Conservation (phyloP, 2,888 invertebrate species). For the Autographa pulchrina region DNA sequence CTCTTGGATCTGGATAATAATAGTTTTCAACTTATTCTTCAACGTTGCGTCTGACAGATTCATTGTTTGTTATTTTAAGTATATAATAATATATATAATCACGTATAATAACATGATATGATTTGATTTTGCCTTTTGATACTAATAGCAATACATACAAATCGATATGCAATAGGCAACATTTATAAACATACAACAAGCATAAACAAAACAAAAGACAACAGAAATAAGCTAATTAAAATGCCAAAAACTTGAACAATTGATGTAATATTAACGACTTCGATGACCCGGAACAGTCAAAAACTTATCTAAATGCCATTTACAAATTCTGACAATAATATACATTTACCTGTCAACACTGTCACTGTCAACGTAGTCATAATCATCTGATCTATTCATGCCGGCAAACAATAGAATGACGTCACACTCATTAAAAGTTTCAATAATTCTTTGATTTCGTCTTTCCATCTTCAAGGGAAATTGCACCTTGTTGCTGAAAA, state of each 20-base stretch:
- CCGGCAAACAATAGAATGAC: slow-evolving; percentile 56
- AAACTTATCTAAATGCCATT: slow-evolving; percentile 4
- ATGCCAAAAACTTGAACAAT: background rate
- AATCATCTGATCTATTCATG: slow-evolving; percentile 59
- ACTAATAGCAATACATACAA: too few relatives aligned
- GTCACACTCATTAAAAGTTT: slow-evolving; percentile 70
- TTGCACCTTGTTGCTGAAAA: slow-evolving; percentile 1
- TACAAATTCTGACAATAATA: background rate
- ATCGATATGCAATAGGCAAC: too few relatives aligned
- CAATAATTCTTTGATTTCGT: slow-evolving; percentile 48
- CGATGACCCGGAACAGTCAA: background rate
- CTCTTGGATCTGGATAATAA: background rate
- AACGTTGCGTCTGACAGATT: slow-evolving; percentile 4
- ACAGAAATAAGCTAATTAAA: background rate
- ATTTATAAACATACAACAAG: too few relatives aligned
- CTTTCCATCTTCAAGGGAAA: slow-evolving; percentile 16
- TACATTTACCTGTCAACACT: slow-evolving; percentile 11
- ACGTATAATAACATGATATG: too few relatives aligned
- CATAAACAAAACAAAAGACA: background rate
- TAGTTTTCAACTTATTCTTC: background rate
- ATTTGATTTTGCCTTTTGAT: too few relatives aligned
- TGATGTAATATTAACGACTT: background rate
- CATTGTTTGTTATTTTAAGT: background rate
- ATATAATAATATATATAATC: too few relatives aligned
- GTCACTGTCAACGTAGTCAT: slow-evolving; percentile 16